Percentiles rank a stretch among this genome's conserved stretches.
Conservation (phyloP, 1,140 invertebrate species). For the Philaenus spumarius region DNA sequence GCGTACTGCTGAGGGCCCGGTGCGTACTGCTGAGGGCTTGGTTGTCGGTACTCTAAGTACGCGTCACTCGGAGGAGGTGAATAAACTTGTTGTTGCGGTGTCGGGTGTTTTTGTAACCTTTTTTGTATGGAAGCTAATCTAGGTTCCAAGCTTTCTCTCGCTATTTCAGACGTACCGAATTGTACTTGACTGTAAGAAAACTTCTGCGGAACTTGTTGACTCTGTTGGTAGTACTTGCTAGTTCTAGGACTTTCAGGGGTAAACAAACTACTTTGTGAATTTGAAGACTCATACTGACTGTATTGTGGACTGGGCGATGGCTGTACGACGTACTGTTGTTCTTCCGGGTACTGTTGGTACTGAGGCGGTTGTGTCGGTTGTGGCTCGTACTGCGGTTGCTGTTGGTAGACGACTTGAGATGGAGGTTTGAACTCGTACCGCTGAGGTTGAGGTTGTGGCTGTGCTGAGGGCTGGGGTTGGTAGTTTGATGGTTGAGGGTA, state of each 20-base stretch:
- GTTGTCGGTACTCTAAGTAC: not conserved
- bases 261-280: not conserved
- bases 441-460: not conserved
- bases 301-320: not conserved
- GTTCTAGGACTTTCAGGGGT: not conserved
- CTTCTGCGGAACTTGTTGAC: constrained; percentile 7
- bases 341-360: not conserved
- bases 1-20: not conserved
- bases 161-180: constrained; percentile 8
- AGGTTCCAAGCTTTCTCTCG: constrained; percentile 1
- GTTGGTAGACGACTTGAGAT: not conserved
- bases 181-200: constrained; percentile 17
- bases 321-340: not conserved
- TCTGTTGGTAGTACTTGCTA: not conserved
- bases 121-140: constrained; percentile 5
- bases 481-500: constrained; percentile 1
- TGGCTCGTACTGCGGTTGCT: not conserved
- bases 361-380: not conserved
- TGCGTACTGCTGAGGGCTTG: not conserved
- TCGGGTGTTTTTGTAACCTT: not conserved
- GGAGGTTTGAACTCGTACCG: not conserved
- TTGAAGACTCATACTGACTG: not conserved
- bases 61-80: no score
- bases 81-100: not conserved
- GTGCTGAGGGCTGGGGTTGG: not conserved